Conservation (phyloP, 2,113 vertebrate genomes). For the Nanorana parkeri region DNA sequence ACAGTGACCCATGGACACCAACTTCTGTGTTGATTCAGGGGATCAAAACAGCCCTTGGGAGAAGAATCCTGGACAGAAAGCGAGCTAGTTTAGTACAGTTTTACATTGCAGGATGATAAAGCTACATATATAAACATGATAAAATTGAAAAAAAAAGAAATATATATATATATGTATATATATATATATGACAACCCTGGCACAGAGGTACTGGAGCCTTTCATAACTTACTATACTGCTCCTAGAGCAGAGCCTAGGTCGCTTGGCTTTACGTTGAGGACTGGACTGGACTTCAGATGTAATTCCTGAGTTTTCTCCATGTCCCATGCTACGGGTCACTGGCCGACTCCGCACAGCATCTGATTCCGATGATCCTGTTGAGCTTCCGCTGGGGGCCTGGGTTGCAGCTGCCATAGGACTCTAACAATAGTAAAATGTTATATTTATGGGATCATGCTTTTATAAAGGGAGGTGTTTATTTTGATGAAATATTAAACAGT, state of each 20-base stretch:
- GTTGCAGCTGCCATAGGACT: conserved; percentile 63
- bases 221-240: conserved; percentile 79
- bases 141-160: background rate
- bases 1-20: conserved; percentile 93
- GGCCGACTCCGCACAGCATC: conserved; percentile 81
- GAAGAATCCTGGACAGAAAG: conserved; percentile 74
- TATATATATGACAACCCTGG: background rate
- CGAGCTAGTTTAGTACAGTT: background rate
- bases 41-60: conserved; percentile 81
- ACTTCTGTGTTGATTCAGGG: conserved; percentile 89
- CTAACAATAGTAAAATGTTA: background rate
- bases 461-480: no score
- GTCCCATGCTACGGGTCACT: conserved; percentile 83
- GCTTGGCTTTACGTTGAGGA: conserved; percentile 80
- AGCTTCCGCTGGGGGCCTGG: conserved; percentile 81
- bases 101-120: background rate
- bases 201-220: no score
- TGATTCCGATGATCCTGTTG: conserved; percentile 75
- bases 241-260: conserved; percentile 82
- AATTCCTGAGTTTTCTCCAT: conserved; percentile 70
- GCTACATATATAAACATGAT: background rate
- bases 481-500: no score
- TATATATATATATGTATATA: no score
- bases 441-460: no score
- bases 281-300: conserved; percentile 74